A percentile compares a stretch with the other conserved stretches of the same genome.
Conservation (phyloP, 2,888 invertebrate species). For the Sphaerophoria rueppellii region DNA sequence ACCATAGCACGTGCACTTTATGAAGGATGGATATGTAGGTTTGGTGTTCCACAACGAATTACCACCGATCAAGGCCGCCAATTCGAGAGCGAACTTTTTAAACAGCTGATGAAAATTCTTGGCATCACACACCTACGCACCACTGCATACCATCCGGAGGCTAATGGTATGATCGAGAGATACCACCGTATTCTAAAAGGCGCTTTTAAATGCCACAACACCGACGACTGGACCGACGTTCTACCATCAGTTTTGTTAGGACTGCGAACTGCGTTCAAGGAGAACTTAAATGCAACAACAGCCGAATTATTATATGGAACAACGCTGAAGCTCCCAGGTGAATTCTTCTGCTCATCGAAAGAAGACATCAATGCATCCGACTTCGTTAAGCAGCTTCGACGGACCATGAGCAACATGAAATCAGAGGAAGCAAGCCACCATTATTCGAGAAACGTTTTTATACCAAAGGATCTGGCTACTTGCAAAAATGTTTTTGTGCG, state of each 20-base stretch:
- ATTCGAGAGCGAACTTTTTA: slow-evolving; percentile 23
- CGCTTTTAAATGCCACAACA: slow-evolving; percentile 16
- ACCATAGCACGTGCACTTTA: slow-evolving; percentile 13
- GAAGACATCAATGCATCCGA: slow-evolving; percentile 35
- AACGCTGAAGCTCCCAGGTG: slow-evolving; percentile 74
- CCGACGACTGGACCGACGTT: slow-evolving; percentile 34
- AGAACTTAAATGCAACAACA: slow-evolving; percentile 74
- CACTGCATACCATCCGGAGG: slow-evolving; percentile 44
- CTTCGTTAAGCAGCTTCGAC: slow-evolving; percentile 41
- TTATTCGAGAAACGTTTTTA: slow-evolving; percentile 20
- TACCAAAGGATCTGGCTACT: slow-evolving; percentile 28
- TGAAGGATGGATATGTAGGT: slow-evolving; percentile 25
- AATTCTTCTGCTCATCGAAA: slow-evolving; percentile 23
- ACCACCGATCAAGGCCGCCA: slow-evolving; percentile 7
- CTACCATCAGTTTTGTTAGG: slow-evolving; percentile 78
- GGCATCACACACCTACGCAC: slow-evolving; percentile 15
- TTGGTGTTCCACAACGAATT: slow-evolving; percentile 9
- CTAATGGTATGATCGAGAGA: slow-evolving; percentile 42
- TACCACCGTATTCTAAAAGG: slow-evolving; percentile 71
- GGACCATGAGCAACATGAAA: slow-evolving; percentile 28
- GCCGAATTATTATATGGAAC: slow-evolving; percentile 77
- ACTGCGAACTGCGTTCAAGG: slow-evolving; percentile 74
- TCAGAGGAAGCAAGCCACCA: slow-evolving; percentile 38
- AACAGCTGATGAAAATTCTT: slow-evolving; percentile 13
- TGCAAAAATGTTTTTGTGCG: slow-evolving; percentile 53